A percentile compares a stretch with the other conserved stretches of the same genome.
Conservation (phyloP, 2,888 invertebrate species). For the Iphiclides podalirius region DNA sequence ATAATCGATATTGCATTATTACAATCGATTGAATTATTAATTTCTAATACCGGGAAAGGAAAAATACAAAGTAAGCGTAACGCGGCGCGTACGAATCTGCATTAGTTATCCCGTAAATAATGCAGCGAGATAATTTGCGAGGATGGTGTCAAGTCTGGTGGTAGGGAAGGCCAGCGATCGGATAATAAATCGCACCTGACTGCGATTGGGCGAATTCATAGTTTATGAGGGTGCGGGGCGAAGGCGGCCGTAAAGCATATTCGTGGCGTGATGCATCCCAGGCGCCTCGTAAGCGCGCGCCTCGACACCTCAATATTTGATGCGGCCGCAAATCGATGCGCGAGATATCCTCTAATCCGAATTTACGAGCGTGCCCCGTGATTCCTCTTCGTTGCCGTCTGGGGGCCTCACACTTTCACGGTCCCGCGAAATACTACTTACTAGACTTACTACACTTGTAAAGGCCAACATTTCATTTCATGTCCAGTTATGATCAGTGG, state of each 20-base stretch:
- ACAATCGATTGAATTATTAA: no score
- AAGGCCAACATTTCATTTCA: no score
- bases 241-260: conserved; percentile 51
- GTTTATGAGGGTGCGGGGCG: conserved; percentile 53
- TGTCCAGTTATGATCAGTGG: no score
- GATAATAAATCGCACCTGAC: conserved; percentile 75
- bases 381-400: conserved; percentile 25
- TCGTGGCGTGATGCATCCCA: conserved; percentile 61
- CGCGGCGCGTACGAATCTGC: neutral
- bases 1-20: no score
- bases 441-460: no score
- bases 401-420: no score
- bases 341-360: conserved; percentile 48
- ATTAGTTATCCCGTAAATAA: conserved; percentile 43
- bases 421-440: no score
- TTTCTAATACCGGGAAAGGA: no score
- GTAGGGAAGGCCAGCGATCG: conserved; percentile 32
- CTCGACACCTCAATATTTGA: conserved; percentile 67
- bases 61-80: neutral
- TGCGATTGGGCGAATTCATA: conserved; percentile 69
- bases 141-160: conserved; percentile 37
- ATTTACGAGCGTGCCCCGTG: conserved; percentile 43
- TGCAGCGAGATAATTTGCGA: conserved; percentile 52
- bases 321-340: conserved; percentile 64
- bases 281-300: conserved; percentile 44